Evolutionary conservation across 2,888 invertebrate genomes (phyloP).

Genomic region (Mellilla xanthometata): DNA sequence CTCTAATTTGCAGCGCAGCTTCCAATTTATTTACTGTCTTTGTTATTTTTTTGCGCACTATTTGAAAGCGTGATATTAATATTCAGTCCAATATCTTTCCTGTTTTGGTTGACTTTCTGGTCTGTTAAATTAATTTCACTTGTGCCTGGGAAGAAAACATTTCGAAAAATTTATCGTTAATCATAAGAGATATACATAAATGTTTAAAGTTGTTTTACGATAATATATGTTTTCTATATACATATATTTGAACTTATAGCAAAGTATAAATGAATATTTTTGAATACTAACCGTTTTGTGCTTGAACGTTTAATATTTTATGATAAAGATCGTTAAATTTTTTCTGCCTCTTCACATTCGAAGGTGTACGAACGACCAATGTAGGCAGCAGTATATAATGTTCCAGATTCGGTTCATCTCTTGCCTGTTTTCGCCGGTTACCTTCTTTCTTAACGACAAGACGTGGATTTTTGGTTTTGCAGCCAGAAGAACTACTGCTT

Average conservation of each 20-base stretch:
- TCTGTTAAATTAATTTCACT: not conserved
- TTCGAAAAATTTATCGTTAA: too few species aligned
- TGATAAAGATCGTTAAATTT: conserved; percentile 74
- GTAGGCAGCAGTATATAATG: conserved; percentile 71
- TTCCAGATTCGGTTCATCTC: conserved; percentile 63
- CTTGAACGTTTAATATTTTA: conserved; percentile 61
- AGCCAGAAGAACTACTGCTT: conserved; percentile 47
- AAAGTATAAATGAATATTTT: too few species aligned
- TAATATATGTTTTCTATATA: too few species aligned
- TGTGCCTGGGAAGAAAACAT: not conserved
- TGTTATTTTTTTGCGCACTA: conserved; percentile 28
- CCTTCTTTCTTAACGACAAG: conserved; percentile 61
- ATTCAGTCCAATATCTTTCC: conserved; percentile 62
- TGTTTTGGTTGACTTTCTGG: conserved; percentile 24
- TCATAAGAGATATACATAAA: too few species aligned
- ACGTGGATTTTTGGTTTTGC: conserved; percentile 52
- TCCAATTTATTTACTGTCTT: conserved; percentile 8
- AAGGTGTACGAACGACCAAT: conserved; percentile 68
- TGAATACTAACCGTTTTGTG: conserved; percentile 51
- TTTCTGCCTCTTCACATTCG: conserved; percentile 70
- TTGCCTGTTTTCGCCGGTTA: conserved; percentile 48
- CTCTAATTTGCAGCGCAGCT: too few species aligned
- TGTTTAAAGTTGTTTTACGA: too few species aligned
- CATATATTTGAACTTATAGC: too few species aligned
- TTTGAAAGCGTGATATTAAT: conserved; percentile 51